phyloP scores from a whole-genome alignment of 2,888 invertebrate species.

The Galerucella pusilla region DNA sequence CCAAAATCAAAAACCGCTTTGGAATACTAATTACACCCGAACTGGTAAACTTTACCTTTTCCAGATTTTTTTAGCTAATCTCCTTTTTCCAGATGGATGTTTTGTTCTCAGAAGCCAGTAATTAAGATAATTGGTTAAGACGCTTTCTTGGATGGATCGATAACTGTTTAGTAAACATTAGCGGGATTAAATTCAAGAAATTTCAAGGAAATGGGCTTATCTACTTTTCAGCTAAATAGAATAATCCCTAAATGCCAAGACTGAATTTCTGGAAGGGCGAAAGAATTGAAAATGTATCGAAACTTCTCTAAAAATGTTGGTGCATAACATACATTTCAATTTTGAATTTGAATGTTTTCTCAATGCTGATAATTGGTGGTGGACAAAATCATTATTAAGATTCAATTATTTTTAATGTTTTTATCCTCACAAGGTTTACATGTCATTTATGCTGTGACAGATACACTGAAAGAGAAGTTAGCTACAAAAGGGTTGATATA shows the following conservation, averaged over 20 bases:
- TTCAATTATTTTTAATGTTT: no score
- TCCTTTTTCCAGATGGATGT: slow-evolving; percentile 23
- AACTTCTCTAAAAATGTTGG: slow-evolving; percentile 6
- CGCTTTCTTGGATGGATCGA: slow-evolving; percentile 26
- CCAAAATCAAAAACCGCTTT: slow-evolving; percentile 20
- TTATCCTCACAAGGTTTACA: no score
- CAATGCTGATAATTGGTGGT: no score
- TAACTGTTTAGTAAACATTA: slow-evolving; percentile 35
- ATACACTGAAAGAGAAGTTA: no score
- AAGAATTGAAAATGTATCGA: slow-evolving; percentile 11
- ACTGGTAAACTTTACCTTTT: slow-evolving; percentile 25
- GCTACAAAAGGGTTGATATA: no score
- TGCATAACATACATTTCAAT: background rate
- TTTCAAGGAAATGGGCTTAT: slow-evolving; percentile 9
- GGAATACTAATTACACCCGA: slow-evolving; percentile 26
- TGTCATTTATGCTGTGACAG: no score
- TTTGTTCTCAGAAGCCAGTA: slow-evolving; percentile 25
- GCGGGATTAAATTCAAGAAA: slow-evolving; percentile 30
- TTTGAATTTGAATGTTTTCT: background rate
- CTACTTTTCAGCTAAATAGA: slow-evolving; percentile 13
- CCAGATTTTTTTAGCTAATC: slow-evolving; percentile 29
- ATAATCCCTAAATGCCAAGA: background rate
- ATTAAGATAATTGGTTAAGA: slow-evolving; percentile 37
- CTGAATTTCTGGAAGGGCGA: background rate
- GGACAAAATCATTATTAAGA: no score